These are phyloP conservation scores for Pygmarrhopalites habei DNA, from an alignment of 1,140 invertebrate genomes.

Conservation along the genomic window DNA sequence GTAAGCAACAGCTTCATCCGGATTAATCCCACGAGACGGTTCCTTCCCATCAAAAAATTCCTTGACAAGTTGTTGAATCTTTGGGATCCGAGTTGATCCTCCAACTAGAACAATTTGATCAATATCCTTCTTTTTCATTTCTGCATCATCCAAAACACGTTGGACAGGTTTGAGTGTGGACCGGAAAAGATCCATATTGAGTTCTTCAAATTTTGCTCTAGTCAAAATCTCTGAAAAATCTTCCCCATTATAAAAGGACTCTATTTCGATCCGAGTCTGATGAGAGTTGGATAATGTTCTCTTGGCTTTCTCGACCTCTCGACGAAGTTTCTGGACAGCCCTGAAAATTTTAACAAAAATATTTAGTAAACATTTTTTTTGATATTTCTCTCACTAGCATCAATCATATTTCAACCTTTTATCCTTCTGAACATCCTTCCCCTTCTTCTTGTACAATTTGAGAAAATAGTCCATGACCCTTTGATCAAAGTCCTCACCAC, in stretches of 20 bases:
- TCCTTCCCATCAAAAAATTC: conserved; percentile 98
- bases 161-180: conserved; percentile 98
- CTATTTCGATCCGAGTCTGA: conserved; percentile 97
- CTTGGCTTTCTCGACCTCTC: conserved; percentile 97
- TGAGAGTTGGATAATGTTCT: conserved; percentile 89
- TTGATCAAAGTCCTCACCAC: conserved; percentile 98
- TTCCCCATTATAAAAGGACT: conserved; percentile 97
- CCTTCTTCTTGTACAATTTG: conserved; percentile 98
- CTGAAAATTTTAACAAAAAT: conserved; percentile 52
- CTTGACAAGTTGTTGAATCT: conserved; percentile 96
- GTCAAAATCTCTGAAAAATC: conserved; percentile 99
- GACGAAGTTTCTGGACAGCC: conserved; percentile 90
- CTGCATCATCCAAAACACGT: conserved; percentile 94
- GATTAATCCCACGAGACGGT: conserved; percentile 91
- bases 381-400: no score
- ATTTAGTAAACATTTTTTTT: no score
- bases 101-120: conserved; percentile 99
- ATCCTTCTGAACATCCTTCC: conserved; percentile 93
- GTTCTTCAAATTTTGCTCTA: conserved; percentile 97
- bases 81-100: no score
- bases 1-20: conserved; percentile 96
- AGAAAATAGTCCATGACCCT: conserved; percentile 98
- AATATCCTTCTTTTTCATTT: conserved; percentile 97
- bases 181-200: conserved; percentile 76
- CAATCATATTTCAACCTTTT: conserved; percentile 28